A percentile compares a stretch with the other conserved stretches of the same genome.
phyloP scores from a whole-genome alignment of 64 coral and sea anemone genomes.

The Acropora yongei region DNA sequence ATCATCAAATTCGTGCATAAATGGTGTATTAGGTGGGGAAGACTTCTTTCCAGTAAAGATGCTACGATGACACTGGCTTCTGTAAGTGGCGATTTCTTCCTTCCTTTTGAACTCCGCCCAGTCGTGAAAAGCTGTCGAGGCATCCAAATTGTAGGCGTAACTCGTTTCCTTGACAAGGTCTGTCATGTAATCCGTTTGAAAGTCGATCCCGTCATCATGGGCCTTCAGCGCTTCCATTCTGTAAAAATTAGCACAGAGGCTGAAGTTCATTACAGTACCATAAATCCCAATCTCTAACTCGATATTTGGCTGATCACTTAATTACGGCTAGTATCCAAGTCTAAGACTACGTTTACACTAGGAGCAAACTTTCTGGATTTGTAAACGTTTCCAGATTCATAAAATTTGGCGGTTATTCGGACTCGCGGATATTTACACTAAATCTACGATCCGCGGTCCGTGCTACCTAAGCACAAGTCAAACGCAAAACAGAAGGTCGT shows the following conservation, averaged over 20 bases:
- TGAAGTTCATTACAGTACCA: too few species aligned
- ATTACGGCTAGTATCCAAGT: too few species aligned
- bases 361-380: too few species aligned
- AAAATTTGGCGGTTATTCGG: too few species aligned
- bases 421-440: too few species aligned
- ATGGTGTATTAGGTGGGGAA: not conserved
- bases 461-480: too few species aligned
- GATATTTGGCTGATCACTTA: too few species aligned
- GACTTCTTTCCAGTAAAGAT: slow-evolving; percentile 36
- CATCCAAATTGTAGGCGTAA: slow-evolving; percentile 16
- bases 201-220: not conserved
- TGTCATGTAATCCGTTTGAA: not conserved
- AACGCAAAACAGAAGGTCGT: too few species aligned
- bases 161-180: slow-evolving; percentile 24
- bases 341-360: too few species aligned
- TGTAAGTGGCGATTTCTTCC: slow-evolving; percentile 4
- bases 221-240: not conserved
- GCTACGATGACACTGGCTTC: slow-evolving; percentile 12
- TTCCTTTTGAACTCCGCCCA: not conserved
- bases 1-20: slow-evolving; percentile 44
- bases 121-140: not conserved
- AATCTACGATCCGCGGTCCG: too few species aligned
- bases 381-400: too few species aligned
- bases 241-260: not conserved
- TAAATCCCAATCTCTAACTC: too few species aligned